Evolutionary conservation across 2,113 vertebrate genomes (phyloP).

Genomic region (Cyprinus carpio): DNA sequence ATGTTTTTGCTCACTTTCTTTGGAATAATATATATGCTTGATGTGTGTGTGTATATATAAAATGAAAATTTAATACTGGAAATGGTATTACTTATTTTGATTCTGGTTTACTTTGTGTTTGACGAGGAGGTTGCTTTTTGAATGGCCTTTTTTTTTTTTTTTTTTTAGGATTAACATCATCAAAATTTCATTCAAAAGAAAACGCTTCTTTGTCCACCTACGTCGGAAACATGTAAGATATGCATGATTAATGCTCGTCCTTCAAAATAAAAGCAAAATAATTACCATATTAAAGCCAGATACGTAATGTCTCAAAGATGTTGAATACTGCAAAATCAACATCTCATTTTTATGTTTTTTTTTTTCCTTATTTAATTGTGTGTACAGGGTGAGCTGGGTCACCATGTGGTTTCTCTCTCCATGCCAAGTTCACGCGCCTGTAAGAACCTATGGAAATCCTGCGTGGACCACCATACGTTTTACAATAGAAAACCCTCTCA

Average conservation of each 20-base stretch:
- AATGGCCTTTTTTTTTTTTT: slow-evolving; percentile 1
- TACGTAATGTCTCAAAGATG: neutral
- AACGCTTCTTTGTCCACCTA: slow-evolving; percentile 91
- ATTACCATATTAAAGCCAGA: neutral
- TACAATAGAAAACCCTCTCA: slow-evolving; percentile 80
- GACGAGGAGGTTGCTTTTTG: neutral
- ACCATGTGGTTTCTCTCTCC: slow-evolving; percentile 87
- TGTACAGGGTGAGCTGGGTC: slow-evolving; percentile 87
- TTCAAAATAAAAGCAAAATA: neutral
- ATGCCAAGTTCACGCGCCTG: slow-evolving; percentile 90
- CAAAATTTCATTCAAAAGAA: slow-evolving; percentile 98
- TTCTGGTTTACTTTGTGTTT: neutral
- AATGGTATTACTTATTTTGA: neutral
- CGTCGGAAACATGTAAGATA: slow-evolving; percentile 91
- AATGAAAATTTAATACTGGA: too few relatives aligned
- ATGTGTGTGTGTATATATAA: too few relatives aligned
- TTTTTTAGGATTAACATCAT: slow-evolving; percentile 89
- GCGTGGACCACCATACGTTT: slow-evolving; percentile 95
- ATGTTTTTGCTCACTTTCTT: neutral
- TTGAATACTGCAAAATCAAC: neutral
- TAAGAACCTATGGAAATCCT: slow-evolving; percentile 96
- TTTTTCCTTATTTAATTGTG: slow-evolving; percentile 12
- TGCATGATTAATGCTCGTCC: neutral
- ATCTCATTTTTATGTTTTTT: neutral
- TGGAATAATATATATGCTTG: neutral